These are phyloP conservation scores for Masticophis lateralis DNA, from an alignment of 2,797 vertebrate genomes.

Conservation along the genomic window DNA sequence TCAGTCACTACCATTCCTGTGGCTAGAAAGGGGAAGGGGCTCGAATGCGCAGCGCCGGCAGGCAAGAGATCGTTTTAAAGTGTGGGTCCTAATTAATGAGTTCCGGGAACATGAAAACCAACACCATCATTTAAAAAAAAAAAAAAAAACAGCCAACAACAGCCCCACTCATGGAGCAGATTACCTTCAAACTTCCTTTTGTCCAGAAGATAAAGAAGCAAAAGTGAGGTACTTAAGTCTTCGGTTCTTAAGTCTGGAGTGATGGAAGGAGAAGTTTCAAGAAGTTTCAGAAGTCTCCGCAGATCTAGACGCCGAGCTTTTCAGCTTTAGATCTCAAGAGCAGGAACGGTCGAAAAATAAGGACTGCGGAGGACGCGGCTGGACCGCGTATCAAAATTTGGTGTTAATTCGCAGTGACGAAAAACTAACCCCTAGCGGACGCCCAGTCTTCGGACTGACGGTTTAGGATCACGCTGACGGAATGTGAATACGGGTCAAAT, in stretches of 20 bases:
- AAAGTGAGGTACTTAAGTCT: background rate
- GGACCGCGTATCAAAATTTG: background rate
- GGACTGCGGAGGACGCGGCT: background rate
- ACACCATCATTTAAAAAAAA: background rate
- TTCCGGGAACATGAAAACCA: background rate
- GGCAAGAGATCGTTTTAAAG: background rate
- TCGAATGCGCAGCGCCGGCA: background rate
- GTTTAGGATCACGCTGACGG: background rate
- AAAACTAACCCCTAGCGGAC: background rate
- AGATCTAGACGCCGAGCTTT: no score
- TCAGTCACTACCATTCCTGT: background rate
- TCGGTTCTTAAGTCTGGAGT: background rate
- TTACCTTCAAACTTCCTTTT: background rate
- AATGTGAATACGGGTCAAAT: background rate
- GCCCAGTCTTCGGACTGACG: background rate
- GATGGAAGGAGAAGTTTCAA: background rate
- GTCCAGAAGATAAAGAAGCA: background rate
- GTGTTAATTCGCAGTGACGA: background rate
- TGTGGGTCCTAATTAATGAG: background rate
- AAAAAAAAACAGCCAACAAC: background rate
- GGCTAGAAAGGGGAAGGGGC: background rate
- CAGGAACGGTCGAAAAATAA: background rate
- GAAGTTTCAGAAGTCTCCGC: background rate
- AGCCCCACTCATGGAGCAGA: background rate
- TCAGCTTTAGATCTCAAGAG: background rate